Base-by-base conservation (phyloP, 2,797 vertebrate genomes). In the Crocodylus rhombifer region DNA sequence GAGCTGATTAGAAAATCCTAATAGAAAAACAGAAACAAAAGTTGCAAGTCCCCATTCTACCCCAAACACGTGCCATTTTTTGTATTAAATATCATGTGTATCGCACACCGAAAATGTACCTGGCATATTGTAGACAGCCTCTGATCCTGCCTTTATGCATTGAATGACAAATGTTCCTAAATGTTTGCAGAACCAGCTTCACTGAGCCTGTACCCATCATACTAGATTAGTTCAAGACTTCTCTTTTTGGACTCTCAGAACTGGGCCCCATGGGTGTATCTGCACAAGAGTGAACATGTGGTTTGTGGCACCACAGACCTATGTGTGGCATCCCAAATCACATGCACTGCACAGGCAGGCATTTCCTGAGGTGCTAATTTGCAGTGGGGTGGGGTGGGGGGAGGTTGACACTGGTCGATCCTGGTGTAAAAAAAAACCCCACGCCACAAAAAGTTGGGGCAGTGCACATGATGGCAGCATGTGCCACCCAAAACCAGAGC, bases 1-100 rank as follows among this genome's bases (percentile, higher is more conserved):
- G 62, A 84, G 4, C 42, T 17, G 61, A 79, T 80, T 86, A 64
- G 14, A 92, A 96, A 91, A 82, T 81, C 58, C 55, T 92, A 55
- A 56, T 80, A 80, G 76, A 55, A 85, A 75, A 92, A 88, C 42
- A 3, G 42, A 51, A 51, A 51, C 42, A 51, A 28, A 5, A 75
- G 33, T 60, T 2, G 4, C 82, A 86, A 79, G 63, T 84, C 4
- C 67, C 56, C 51, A 77, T 79, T 84, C 28, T 23, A 3, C 42
- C 7, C 81, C 21, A 33, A 5, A 64, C 64, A 12, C 14, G 74
- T 65, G 69, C 11, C 5, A 80, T 55, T 77, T 2, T 2, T 3
- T 36, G 65, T 80, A 87, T 84, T 36, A 83, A 55, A 7, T 63
- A 4, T 80, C 61, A 77, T 4, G 5, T 86, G 63, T 15, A 21